Evolutionary conservation across 1,140 invertebrate genomes (phyloP), one percentile per base, ranked within the genome.

Genomic region (Onthophagus taurus): DNA sequence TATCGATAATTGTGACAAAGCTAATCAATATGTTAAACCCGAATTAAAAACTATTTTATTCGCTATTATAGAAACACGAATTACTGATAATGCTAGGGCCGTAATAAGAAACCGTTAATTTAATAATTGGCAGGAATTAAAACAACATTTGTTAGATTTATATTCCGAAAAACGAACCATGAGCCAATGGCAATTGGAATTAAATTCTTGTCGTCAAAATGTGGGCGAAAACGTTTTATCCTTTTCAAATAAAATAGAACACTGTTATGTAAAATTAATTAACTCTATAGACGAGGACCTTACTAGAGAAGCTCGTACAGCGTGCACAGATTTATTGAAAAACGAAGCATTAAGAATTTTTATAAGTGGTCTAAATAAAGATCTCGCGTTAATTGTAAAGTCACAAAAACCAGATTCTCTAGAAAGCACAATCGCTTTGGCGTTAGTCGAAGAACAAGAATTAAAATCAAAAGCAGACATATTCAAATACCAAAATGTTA

Each of bases 331-430:
- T 24, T 39, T 55, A 24, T 49, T 55, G 43, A 53, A 52, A 48
- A 44, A 49, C 19, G 48, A 55, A 49, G 51, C 53, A 4, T 30
- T 53, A 21, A 55, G 49, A 46, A 50, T 51, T 44, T 51, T 53
- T 47, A 52, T 57, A 44, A 48, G 45, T 44, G 45, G 52, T 18
- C 45, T 54, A 43, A 35, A 39, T 26, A 49, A 45, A 38, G 36
- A 42, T 14, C 16, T 42, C 7, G 12, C 6, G 7, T 13, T 42
- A 13, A 12, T 42, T 29, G 39, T 42, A 31, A 42, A 42, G 30
- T 42, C 39, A 14, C 39, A 42, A 30, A 42, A 26, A 30, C 39
- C 26, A 30, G 30, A 6, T 30, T 30, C 39, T n/a, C 14, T 42
- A 42, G 16, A 29, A 31, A 16, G 11, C 13, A 26, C 39, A 29